Evolutionary conservation across 2,797 vertebrate genomes (phyloP).

Genomic region (Lophotriccus pileatus): DNA sequence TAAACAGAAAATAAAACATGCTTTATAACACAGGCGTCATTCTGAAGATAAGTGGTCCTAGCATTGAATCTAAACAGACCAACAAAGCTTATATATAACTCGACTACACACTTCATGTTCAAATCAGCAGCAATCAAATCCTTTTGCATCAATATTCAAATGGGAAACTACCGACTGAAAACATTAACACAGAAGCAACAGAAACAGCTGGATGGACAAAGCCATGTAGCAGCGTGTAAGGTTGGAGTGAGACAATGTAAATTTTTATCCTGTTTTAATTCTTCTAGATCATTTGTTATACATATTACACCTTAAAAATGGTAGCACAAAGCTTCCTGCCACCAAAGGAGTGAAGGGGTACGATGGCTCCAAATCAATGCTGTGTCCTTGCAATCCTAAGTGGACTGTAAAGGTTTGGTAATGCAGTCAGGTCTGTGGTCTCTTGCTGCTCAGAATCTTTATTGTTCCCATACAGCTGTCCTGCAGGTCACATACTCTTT

Average conservation of each 20-base stretch:
- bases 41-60: not conserved
- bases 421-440: rapidly evolving
- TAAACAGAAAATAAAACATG: not conserved
- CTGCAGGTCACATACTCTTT: not conserved
- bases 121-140: constrained; percentile 26
- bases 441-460: not conserved
- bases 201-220: not conserved
- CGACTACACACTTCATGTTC: not conserved
- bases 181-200: not conserved
- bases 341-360: rapidly evolving
- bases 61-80: constrained; percentile 10
- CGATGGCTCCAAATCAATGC: not conserved
- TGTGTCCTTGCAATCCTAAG: not conserved
- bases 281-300: not conserved
- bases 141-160: not conserved
- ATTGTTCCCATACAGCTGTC: not conserved
- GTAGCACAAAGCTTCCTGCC: not conserved
- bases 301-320: not conserved
- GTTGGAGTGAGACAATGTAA: not conserved
- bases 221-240: not conserved
- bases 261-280: not conserved
- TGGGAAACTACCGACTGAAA: not conserved
- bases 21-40: not conserved
- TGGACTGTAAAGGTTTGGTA: not conserved
- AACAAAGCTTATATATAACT: not conserved